Percentiles rank a stretch among this genome's conserved stretches.
Conservation (phyloP, 2,888 invertebrate genomes). For the Exephanes ischioxanthus region DNA sequence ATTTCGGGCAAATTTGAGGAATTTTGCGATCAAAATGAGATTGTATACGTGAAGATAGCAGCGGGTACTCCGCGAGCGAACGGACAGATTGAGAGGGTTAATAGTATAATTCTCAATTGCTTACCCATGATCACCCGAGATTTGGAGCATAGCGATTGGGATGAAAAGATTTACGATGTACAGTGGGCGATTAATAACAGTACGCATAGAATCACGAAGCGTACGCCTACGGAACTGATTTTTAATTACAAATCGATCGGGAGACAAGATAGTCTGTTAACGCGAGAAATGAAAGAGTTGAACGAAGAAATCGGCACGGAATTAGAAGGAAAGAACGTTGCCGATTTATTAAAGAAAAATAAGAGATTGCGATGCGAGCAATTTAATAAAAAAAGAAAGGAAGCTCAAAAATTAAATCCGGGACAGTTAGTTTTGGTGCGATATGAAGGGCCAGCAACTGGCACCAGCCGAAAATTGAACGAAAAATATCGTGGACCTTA, state of each 20-base stretch:
- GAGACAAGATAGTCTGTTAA: slow-evolving; percentile 1
- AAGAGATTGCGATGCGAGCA: slow-evolving; percentile 9
- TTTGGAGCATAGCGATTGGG: slow-evolving; percentile 55
- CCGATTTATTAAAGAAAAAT: slow-evolving; percentile 43
- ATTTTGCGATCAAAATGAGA: slow-evolving; percentile 69
- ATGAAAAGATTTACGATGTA: slow-evolving; percentile 28
- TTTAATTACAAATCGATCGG: slow-evolving; percentile 32
- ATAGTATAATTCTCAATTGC: slow-evolving; percentile 34
- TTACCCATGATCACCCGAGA: slow-evolving; percentile 64
- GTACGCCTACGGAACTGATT: slow-evolving; percentile 29
- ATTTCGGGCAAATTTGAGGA: slow-evolving; percentile 66
- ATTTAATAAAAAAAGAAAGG: slow-evolving; percentile 50
- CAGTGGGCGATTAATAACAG: slow-evolving; percentile 51
- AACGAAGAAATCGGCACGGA: slow-evolving; percentile 67
- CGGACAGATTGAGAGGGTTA: slow-evolving; percentile 33
- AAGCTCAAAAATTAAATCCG: not conserved
- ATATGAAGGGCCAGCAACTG: slow-evolving; percentile 43
- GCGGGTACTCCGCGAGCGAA: slow-evolving; percentile 70
- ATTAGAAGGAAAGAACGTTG: slow-evolving; percentile 37
- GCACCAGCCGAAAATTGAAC: slow-evolving; percentile 50
- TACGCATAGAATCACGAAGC: slow-evolving; percentile 29
- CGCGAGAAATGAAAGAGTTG: slow-evolving; percentile 33
- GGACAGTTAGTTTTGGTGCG: slow-evolving; percentile 48
- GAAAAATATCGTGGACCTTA: slow-evolving; percentile 62
- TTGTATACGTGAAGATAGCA: slow-evolving; percentile 72